Evolutionary conservation across 2,888 invertebrate genomes (phyloP), one percentile per base, ranked within the genome.

Genomic region (Agonopterix heracliana): DNA sequence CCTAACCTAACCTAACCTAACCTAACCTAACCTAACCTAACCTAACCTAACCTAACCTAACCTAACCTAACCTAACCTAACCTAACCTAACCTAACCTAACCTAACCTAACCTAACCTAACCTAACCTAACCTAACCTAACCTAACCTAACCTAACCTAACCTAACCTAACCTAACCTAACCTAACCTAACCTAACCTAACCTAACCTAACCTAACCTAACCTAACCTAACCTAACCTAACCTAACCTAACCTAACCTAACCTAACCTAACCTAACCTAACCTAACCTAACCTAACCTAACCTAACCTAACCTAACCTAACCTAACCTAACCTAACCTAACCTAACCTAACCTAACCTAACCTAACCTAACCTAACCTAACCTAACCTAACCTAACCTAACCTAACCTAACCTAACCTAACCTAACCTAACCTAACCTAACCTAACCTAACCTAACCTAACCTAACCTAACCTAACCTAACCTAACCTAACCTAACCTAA

Each of bases 11-110:
- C 51, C 51, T 47, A 51, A 51, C 51, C 48, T 45, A 51, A 51
- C 50, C 50, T 47, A 51, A 51, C 50, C 35, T 35, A 35, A 35
- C 35, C 35, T 35, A 35, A 53, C 54, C 51, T 41, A 54, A 54
- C 50, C 53, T 34, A 50, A 50, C 50, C 50, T 36, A 50, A 53
- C 48, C 53, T 45, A 54, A 54, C 54, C 51, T 41, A 54, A 54
- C 50, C 53, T 34, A 50, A 50, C 50, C 50, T 36, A 50, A 53
- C 48, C 53, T 45, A 50, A 48, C 48, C 50, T 35, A 48, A 46
- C 49, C 49, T 42, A 47, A 50, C 49, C 47, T 47, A 47, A 49
- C 52, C 47, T 44, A 47, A 49, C 47, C 45, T 42, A 45, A 42
- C 41, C 45, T 41, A 45, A 49, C 45, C 49, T 41, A 45, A 46